Conservation (phyloP, 2,797 vertebrate species). For the Betta splendens region DNA sequence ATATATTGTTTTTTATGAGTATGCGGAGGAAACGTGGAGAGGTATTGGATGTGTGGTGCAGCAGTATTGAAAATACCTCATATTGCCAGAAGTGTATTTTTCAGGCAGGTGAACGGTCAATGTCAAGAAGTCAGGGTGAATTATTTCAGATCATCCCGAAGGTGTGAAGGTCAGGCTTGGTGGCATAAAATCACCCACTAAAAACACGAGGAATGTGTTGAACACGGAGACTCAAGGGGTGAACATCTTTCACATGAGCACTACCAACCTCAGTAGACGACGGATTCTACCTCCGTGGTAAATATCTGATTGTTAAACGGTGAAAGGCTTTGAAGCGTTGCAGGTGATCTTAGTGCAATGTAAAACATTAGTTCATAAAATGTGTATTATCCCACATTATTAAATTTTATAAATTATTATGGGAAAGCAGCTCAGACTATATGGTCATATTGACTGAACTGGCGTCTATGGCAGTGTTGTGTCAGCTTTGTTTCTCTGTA, state of each 20-base stretch:
- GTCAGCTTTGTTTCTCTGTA: slow-evolving; percentile 52
- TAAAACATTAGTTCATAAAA: slow-evolving; percentile 55
- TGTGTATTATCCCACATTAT: slow-evolving; percentile 70
- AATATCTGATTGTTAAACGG: slow-evolving; percentile 71
- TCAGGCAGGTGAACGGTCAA: slow-evolving; percentile 44
- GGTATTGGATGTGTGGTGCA: slow-evolving; percentile 49
- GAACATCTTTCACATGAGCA: not conserved
- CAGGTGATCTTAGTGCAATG: slow-evolving; percentile 76
- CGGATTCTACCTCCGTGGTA: slow-evolving; percentile 72
- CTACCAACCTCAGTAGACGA: slow-evolving; percentile 39
- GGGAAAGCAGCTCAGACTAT: slow-evolving; percentile 70
- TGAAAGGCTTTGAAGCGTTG: slow-evolving; percentile 52
- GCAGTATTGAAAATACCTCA: slow-evolving; percentile 74
- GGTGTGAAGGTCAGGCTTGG: slow-evolving; percentile 40
- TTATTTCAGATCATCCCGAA: slow-evolving; percentile 51
- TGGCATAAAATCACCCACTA: not conserved
- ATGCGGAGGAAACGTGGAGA: slow-evolving; percentile 28
- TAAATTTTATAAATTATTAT: slow-evolving; percentile 77
- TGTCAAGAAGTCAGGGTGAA: slow-evolving; percentile 65
- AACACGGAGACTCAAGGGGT: slow-evolving; percentile 1
- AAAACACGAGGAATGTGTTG: not conserved
- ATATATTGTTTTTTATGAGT: slow-evolving; percentile 5
- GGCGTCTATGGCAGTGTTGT: slow-evolving; percentile 68
- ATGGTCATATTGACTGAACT: slow-evolving; percentile 85
- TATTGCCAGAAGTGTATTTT: slow-evolving; percentile 63